A percentile compares a stretch with the other conserved stretches of the same genome.
Conservation (phyloP, 2,113 vertebrate genomes). For the Mugil cephalus region DNA sequence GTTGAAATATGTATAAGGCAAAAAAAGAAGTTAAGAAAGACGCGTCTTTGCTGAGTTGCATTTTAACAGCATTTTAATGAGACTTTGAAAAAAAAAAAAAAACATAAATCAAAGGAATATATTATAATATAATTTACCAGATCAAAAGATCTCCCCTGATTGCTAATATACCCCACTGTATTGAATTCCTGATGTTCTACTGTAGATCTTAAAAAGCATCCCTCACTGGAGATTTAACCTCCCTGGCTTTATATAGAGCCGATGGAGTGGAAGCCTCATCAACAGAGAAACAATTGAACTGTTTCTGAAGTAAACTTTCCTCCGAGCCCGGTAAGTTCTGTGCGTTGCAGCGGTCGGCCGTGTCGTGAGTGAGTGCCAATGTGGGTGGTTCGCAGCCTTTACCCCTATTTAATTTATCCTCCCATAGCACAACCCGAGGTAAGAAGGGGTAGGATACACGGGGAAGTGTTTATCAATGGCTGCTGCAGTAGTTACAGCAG, state of each 20-base stretch:
- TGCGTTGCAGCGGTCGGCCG: conserved; percentile 30
- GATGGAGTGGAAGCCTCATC: conserved; percentile 41
- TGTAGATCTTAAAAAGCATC: conserved; percentile 73
- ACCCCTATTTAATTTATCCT: conserved; percentile 29
- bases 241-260: conserved; percentile 50
- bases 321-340: conserved; percentile 46
- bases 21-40: conserved; percentile 74
- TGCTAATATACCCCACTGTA: conserved; percentile 78
- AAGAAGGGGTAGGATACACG: conserved; percentile 5
- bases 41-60: conserved; percentile 77
- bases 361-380: conserved; percentile 18
- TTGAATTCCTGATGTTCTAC: conserved; percentile 69
- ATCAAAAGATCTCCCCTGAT: conserved; percentile 81
- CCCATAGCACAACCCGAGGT: conserved; percentile 14
- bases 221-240: conserved; percentile 65
- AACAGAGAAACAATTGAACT: conserved; percentile 64
- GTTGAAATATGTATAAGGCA: conserved; percentile 28
- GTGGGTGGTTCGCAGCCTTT: conserved; percentile 24
- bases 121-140: conserved; percentile 83
- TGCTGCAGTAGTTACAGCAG: conserved; percentile 55
- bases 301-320: conserved; percentile 65
- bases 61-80: conserved; percentile 79
- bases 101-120: conserved; percentile 82
- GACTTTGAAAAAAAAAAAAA: conserved; percentile 58
- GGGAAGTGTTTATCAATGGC: conserved; percentile 43